phyloP scores from a whole-genome alignment of 2,888 invertebrate genomes.

The Papilio elwesi region DNA sequence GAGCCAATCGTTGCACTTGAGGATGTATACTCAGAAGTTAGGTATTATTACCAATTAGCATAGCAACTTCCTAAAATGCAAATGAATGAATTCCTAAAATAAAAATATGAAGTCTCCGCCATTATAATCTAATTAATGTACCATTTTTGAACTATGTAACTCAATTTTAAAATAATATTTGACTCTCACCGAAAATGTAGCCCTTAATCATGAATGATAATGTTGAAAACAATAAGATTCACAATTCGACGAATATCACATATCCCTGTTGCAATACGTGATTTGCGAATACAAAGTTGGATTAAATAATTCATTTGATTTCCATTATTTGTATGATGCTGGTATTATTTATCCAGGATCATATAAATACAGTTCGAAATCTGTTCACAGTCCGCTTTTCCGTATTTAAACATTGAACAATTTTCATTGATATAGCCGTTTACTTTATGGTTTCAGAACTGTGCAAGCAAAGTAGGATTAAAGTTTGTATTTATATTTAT shows the following conservation, averaged over 20 bases:
- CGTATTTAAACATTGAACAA: not conserved
- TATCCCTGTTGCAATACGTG: not conserved
- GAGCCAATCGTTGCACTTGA: too few species aligned
- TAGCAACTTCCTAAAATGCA: too few species aligned
- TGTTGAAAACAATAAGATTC: not conserved
- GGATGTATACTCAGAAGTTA: too few species aligned
- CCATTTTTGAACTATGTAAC: too few species aligned
- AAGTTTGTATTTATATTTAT: conserved; percentile 2
- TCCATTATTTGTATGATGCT: not conserved
- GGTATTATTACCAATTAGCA: too few species aligned
- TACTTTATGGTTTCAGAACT: not conserved
- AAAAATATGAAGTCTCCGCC: too few species aligned
- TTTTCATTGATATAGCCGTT: not conserved
- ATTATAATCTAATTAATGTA: too few species aligned
- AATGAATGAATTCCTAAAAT: too few species aligned
- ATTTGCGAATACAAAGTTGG: not conserved
- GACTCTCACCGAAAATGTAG: too few species aligned
- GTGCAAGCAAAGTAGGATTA: not conserved
- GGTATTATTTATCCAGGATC: not conserved
- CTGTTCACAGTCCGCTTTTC: not conserved
- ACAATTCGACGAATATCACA: not conserved
- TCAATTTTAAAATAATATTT: too few species aligned
- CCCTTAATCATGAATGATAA: too few species aligned
- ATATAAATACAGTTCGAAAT: not conserved
- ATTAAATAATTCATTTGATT: conserved; percentile 12